Base-by-base conservation (phyloP, 2,888 invertebrate genomes). In the Tinea trinotella region DNA sequence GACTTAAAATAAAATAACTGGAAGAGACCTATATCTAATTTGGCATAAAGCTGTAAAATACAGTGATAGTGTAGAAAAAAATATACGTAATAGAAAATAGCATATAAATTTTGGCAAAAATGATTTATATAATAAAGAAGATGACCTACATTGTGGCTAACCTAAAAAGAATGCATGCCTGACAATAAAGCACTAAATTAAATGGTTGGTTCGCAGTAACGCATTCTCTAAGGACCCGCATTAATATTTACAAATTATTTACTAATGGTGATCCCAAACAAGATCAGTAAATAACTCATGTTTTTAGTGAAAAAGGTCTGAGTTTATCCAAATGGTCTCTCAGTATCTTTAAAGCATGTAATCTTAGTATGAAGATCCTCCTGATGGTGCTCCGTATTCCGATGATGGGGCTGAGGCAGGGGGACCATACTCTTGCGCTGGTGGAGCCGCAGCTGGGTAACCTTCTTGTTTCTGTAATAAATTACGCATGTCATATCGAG, bases 321-420 rank as follows among this genome's bases (percentile, higher is more conserved):
- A 10, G 30, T 22, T 22, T 22, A 7, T 30, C 30, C 9, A 30
- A 2, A 30, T 30, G 2, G 30, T 7, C 30, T 30, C 30, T 30
- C 7, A n/a, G 40, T 40, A 40, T 40, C 40, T 5, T 22, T 40
- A 40, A 5, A 12, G 40, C 40, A 40, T 19, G 46, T 6, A 19
- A 9, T 5, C 46, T 49, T 50, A 50, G 13, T 50, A 50, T 50
- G 50, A 50, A 13, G 53, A 53, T 2, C 62, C 61, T 55, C 62
- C 65, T 59, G 79, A 86, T 55, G 90, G 90, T 34, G 90, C 88
- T 40, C 90, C 90, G 68, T 90, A 90, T 66, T 88, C 87, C 59
- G 88, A 87, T 18, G 88, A 88, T 6, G 85, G 85, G 48, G 77
- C 80, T 9, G 54, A 56, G 10, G 84, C 82, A 49, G 87, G 87